These are phyloP conservation scores for Euschistus heros DNA, from an alignment of 1,140 invertebrate genomes.

Conservation along the genomic window DNA sequence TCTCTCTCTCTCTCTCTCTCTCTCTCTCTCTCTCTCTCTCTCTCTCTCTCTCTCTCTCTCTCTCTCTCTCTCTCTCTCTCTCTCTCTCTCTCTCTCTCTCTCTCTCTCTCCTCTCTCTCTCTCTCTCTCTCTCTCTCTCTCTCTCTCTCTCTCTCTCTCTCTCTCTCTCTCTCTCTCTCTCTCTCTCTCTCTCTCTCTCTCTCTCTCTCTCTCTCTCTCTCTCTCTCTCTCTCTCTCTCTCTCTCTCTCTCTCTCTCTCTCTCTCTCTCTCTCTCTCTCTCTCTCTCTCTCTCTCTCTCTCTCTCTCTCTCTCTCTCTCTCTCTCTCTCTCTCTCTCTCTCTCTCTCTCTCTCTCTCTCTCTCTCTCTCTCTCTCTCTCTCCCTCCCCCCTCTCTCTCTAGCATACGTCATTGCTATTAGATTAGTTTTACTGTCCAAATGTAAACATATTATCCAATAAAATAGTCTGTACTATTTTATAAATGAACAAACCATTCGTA, in stretches of 20 bases:
- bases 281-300: conserved; percentile 12
- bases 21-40: neutral
- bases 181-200: conserved; percentile 21
- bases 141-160: conserved; percentile 12
- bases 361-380: conserved; percentile 17
- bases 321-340: conserved; percentile 8
- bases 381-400: conserved; percentile 6
- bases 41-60: neutral
- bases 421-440: too few relatives aligned
- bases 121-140: too few relatives aligned
- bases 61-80: neutral
- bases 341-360: conserved; percentile 15
- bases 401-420: too few relatives aligned
- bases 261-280: conserved; percentile 14
- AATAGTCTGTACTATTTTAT: too few relatives aligned
- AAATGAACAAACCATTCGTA: too few relatives aligned
- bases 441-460: too few relatives aligned
- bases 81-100: neutral
- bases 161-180: conserved; percentile 18
- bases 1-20: neutral
- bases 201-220: conserved; percentile 20
- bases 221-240: conserved; percentile 16
- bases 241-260: conserved; percentile 15
- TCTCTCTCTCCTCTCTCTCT: too few relatives aligned
- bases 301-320: conserved; percentile 13